Evolutionary conservation across 2,113 vertebrate species (phyloP).

Genomic region (Lutjanus erythropterus): DNA sequence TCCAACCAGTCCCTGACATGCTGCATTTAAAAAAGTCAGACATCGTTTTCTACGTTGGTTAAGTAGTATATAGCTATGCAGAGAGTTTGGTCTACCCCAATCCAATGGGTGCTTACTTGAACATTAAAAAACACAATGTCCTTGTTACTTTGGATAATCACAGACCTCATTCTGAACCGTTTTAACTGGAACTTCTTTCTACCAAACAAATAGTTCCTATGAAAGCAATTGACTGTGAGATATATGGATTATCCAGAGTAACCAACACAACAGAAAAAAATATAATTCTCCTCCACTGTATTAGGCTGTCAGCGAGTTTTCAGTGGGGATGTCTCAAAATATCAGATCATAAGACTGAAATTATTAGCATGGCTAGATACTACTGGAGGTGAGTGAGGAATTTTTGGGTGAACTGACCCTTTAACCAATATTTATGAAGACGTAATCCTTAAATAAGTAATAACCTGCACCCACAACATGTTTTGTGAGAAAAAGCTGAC

Average conservation of each 20-base stretch:
- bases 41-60: not conserved
- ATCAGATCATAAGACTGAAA: not conserved
- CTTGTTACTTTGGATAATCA: not conserved
- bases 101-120: not conserved
- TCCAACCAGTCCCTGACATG: not conserved
- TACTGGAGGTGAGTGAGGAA: not conserved
- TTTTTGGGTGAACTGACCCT: not conserved
- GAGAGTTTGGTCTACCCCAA: not conserved
- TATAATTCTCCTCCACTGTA: not conserved
- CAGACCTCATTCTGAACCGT: not conserved
- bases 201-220: too few relatives aligned
- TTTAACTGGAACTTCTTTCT: not conserved
- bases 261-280: not conserved
- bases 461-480: conserved; percentile 54
- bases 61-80: not conserved
- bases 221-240: not conserved
- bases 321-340: not conserved
- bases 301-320: not conserved
- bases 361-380: not conserved
- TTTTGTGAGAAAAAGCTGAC: not conserved
- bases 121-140: not conserved
- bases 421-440: not conserved
- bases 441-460: not conserved
- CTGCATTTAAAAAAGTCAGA: not conserved
- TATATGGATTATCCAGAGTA: not conserved